A percentile compares a stretch with the other conserved stretches of the same genome.
These are phyloP conservation scores for Hyperoodon ampullatus DNA, from an alignment of 2,113 vertebrate genomes.

Conservation along the genomic window DNA sequence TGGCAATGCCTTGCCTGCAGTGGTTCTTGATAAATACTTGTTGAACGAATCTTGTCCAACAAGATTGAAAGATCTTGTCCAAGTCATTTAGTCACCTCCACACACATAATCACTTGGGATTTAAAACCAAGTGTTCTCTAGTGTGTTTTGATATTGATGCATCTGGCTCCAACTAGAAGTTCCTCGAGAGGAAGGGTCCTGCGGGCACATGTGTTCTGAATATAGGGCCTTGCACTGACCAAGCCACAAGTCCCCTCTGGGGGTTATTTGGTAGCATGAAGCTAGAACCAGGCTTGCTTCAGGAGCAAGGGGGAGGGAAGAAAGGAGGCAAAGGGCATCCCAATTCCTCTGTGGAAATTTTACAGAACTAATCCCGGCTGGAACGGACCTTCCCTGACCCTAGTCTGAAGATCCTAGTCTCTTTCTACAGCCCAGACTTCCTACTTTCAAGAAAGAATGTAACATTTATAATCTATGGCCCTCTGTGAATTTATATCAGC, in stretches of 20 bases:
- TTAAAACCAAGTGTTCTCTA: background rate
- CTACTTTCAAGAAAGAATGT: background rate
- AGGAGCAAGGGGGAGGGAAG: background rate
- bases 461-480: background rate
- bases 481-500: background rate
- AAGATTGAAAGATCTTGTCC: background rate
- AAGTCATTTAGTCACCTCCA: background rate
- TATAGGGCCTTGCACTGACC: rapidly evolving
- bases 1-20: background rate
- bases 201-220: background rate
- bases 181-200: background rate
- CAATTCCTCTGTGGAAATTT: background rate
- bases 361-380: background rate
- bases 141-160: background rate
- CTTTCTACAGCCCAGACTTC: background rate
- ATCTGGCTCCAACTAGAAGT: background rate
- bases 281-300: background rate
- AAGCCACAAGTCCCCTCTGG: background rate
- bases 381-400: background rate
- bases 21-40: background rate
- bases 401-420: background rate
- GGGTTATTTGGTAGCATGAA: background rate
- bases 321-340: background rate
- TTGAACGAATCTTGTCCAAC: background rate
- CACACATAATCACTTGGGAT: background rate